phyloP scores from a whole-genome alignment of 2,113 vertebrate genomes.

The Eulemur rufifrons region DNA sequence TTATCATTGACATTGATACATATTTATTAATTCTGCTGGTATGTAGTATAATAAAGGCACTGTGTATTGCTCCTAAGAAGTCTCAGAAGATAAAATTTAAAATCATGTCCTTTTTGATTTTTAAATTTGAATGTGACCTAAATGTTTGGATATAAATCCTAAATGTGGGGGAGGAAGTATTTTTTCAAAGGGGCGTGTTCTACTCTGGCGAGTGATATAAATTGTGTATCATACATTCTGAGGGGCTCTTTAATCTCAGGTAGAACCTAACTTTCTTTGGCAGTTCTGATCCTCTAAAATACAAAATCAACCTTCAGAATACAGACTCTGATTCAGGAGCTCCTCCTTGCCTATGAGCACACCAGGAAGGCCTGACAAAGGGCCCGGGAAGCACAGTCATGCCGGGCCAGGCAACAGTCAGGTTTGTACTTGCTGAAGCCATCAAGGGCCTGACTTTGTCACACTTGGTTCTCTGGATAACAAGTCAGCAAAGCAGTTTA shows the following conservation, averaged over 20 bases:
- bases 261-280: background rate
- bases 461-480: slow-evolving; percentile 51
- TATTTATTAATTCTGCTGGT: background rate
- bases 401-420: slow-evolving; percentile 69
- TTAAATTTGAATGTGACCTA: slow-evolving; percentile 39
- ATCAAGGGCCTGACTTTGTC: slow-evolving; percentile 65
- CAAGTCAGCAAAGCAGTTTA: slow-evolving; percentile 67
- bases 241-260: background rate
- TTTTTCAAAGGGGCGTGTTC: background rate
- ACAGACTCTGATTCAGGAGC: slow-evolving; percentile 74
- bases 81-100: slow-evolving; percentile 42
- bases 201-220: background rate
- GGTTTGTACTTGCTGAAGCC: slow-evolving; percentile 82
- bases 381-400: slow-evolving; percentile 72
- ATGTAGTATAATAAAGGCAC: background rate
- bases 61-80: background rate
- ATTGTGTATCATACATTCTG: background rate
- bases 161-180: background rate
- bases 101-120: background rate
- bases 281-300: slow-evolving; percentile 70
- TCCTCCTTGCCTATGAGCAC: slow-evolving; percentile 76
- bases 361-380: slow-evolving; percentile 77
- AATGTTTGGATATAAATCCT: slow-evolving; percentile 21
- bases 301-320: slow-evolving; percentile 65
- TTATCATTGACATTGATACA: background rate